Evolutionary conservation across 1,140 invertebrate genomes (phyloP), one percentile per base, ranked within the genome.

Genomic region (Phenacoccus solenopsis): DNA sequence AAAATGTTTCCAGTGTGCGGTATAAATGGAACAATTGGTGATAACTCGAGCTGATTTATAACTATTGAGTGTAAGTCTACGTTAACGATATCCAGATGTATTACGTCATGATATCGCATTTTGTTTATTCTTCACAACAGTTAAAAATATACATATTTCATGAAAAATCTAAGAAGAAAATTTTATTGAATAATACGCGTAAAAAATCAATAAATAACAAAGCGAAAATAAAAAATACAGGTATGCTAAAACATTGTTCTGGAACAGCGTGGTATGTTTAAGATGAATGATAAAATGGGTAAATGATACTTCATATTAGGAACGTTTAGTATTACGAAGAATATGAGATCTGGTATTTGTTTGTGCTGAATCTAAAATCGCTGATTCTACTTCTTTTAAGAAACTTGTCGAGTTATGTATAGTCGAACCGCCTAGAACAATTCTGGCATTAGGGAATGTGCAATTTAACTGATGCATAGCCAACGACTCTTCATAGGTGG

Each of bases 401-500:
- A 93, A 93, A 72, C 85, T 88, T 59, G 84, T 77, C 2, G 90
- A 91, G 79, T 98, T 99, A 77, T 97, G 96, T 28, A 98, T 84
- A 0, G 86, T 88, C 4, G 94, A 96, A 38, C 93, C 93, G 28
- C 95, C 96, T 0, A 98, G 81, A 69, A 98, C 82, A 28, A 98
- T 85, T 75, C 87, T 84, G 32, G 90, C 87, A 5, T 88, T 88
- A 13, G 86, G 83, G 75, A 87, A 85, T 20, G 72, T 67, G 32
- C 75, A 81, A 80, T 98, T 93, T 71, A 96, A 80, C 77, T 89
- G 86, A 79, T 98, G 86, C 7, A 98, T 88, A 61, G 87, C 85
- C 2, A 93, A 78, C 1, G 94, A 89, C 81, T 99, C 97, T 79
- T 98, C 97, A 77, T 96, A 98, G 0, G 97, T 99, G 21, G 88